These are phyloP conservation scores for Coenobita brevimanus DNA, from an alignment of 1,140 invertebrate species.

Conservation along the genomic window DNA sequence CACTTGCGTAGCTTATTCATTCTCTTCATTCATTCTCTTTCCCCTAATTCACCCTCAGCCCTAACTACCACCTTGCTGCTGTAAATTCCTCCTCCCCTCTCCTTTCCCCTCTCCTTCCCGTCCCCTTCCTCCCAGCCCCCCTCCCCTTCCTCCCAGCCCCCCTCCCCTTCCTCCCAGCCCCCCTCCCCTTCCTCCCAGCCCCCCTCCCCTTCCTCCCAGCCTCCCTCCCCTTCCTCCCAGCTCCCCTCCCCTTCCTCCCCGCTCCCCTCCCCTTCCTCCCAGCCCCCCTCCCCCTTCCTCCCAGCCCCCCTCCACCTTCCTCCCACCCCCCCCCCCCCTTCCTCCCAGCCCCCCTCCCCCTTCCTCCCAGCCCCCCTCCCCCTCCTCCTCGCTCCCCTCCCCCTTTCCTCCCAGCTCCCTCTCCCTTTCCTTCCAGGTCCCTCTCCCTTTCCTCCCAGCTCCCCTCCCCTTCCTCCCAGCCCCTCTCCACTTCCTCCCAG, in stretches of 20 bases:
- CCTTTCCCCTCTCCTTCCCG: no score
- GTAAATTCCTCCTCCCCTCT: no score
- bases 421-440: neutral
- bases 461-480: neutral
- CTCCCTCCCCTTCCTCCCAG: conserved; percentile 1
- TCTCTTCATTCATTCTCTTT: no score
- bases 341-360: neutral
- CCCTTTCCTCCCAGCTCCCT: neutral
- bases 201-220: neutral
- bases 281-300: neutral
- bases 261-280: neutral
- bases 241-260: neutral
- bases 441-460: neutral
- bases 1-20: neutral
- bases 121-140: neutral
- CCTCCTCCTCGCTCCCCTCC: neutral
- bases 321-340: neutral
- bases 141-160: neutral
- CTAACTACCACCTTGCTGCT: no score
- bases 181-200: neutral
- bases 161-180: neutral
- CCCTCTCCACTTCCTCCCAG: neutral
- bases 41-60: no score
- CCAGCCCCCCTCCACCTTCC: neutral
- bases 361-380: neutral